Base-by-base conservation (phyloP, 2,797 vertebrate species). In the Apogon talboti region DNA sequence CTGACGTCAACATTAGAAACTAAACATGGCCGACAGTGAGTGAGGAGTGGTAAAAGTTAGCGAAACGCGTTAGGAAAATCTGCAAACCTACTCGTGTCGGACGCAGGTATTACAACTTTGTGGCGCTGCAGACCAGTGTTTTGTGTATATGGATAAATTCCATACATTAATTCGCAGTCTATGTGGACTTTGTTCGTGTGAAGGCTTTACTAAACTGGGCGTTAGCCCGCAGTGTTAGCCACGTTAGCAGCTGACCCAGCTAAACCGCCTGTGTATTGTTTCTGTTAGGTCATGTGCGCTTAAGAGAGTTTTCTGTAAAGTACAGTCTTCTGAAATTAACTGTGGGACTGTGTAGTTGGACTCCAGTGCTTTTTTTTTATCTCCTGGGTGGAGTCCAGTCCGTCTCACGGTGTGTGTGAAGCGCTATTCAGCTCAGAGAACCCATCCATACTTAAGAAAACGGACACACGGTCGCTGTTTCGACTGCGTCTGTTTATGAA, bases 11-110 rank as follows among this genome's bases (percentile, higher is more conserved):
- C 1, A n/a, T 3, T 33, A 6, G 18, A 73, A 65, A 50, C 49
- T 4, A 76, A 93, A 91, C 38, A 94, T 94, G 93, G 92, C 87
- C 35, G 89, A 82, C 48, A 15, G 74, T 13, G 19, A 74, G 51
- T 73, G 45, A 72, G 51, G 49, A 55, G 15, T 56, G 74, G 48
- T 15, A 37, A 80, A 78, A 90, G 81, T 86, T 79, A 69, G 43
- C 67, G 2, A 52, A n/a, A 64, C 38, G 37, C 43, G 51, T 54
- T 3, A 11, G 40, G 47, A 47, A 64, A 73, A 66, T 18, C 16
- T 8, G 24, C 35, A 0, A 37, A 7, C 1, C 2, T 41, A 44
- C 21, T 1, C 0, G 46, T 49, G 11, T 71, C 21, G 46, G 6
- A 12, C 67, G 48, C 16, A 30, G 48, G 5, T 61, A 4, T 14